Percentiles rank a stretch among this genome's conserved stretches.
These are phyloP conservation scores for Harpalus rufipes DNA, from an alignment of 2,888 invertebrate genomes.

Conservation along the genomic window DNA sequence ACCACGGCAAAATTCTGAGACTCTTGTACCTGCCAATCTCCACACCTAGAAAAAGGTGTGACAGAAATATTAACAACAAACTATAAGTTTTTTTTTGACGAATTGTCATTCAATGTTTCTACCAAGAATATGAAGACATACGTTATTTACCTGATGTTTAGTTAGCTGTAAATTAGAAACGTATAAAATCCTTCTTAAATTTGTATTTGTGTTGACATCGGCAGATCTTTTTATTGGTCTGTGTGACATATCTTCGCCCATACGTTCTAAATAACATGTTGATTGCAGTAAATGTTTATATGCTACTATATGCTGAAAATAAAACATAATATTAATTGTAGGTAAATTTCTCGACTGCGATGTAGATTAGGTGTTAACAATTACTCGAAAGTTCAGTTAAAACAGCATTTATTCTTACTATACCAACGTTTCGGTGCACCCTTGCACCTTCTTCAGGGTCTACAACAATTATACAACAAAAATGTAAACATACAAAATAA, in stretches of 20 bases:
- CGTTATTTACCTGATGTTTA: conserved; percentile 76
- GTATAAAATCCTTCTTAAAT: conserved; percentile 72
- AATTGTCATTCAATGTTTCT: neutral
- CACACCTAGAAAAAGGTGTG: conserved; percentile 74
- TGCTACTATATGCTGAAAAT: conserved; percentile 76
- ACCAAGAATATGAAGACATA: neutral
- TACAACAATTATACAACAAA: no score
- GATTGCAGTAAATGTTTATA: conserved; percentile 76
- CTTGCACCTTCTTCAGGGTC: no score
- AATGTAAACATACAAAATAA: no score
- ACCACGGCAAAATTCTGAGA: conserved; percentile 78
- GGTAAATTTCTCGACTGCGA: no score
- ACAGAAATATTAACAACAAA: no score
- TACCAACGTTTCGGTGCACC: no score
- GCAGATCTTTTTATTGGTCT: conserved; percentile 37
- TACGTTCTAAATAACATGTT: conserved; percentile 77
- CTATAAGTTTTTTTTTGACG: no score
- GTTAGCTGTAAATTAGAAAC: conserved; percentile 74
- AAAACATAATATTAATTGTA: conserved; percentile 8
- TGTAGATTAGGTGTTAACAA: no score
- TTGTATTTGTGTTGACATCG: conserved; percentile 58
- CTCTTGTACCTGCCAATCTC: conserved; percentile 76
- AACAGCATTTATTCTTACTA: no score
- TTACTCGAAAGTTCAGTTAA: no score
- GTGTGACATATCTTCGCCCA: conserved; percentile 69